Evolutionary conservation across 2,797 vertebrate species (phyloP).

Genomic region (Chelidonichthys spinosus): DNA sequence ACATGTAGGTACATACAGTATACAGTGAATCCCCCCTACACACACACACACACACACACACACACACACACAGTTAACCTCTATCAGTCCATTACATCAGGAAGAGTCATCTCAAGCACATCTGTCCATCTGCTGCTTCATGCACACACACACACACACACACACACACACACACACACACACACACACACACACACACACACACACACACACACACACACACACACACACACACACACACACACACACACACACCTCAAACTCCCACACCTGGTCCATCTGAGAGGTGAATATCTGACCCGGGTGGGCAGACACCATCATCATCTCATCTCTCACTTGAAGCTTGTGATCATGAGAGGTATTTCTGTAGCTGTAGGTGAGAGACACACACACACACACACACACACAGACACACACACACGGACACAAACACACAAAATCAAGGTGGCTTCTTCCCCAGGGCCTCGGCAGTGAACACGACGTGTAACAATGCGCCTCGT

Average conservation of each 20-base stretch:
- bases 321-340: conserved; percentile 59
- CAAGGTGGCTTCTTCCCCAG: conserved; percentile 45
- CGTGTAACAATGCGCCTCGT: conserved; percentile 25
- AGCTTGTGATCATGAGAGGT: conserved; percentile 48
- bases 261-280: conserved; percentile 48
- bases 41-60: conserved; percentile 18
- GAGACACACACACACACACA: conserved; percentile 30
- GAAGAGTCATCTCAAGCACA: conserved; percentile 50
- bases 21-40: too few species aligned
- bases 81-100: conserved; percentile 63
- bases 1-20: conserved; percentile 8
- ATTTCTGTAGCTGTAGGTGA: conserved; percentile 40
- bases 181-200: not conserved
- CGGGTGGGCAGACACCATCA: conserved; percentile 41
- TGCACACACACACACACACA: not conserved
- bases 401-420: conserved; percentile 27
- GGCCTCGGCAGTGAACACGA: conserved; percentile 31
- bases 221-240: conserved; percentile 2
- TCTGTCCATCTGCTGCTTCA: conserved; percentile 36
- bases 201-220: not conserved
- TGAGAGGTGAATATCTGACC: conserved; percentile 52
- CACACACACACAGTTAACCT: conserved; percentile 38
- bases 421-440: conserved; percentile 22
- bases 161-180: not conserved
- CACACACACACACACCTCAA: conserved; percentile 12